A percentile compares a stretch with the other conserved stretches of the same genome.
These are phyloP conservation scores for Orientallactaga bullata DNA, from an alignment of 2,113 vertebrate species.

Conservation along the genomic window DNA sequence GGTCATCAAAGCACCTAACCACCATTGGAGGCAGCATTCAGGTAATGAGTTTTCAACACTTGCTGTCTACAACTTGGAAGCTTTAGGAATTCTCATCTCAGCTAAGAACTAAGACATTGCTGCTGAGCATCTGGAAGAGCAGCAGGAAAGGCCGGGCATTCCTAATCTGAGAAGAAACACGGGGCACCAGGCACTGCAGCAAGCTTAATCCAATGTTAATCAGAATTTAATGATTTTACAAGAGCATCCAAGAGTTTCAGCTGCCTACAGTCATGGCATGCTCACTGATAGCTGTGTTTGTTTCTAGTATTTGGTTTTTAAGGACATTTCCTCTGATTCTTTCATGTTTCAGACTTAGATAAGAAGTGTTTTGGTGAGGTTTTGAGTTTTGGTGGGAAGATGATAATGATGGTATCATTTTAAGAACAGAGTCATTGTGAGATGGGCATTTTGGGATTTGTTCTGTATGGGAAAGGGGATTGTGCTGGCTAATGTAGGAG, in stretches of 20 bases:
- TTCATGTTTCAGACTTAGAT: background rate
- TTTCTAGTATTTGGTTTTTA: conserved; percentile 69
- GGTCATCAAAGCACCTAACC: conserved; percentile 29
- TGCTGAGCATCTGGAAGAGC: conserved; percentile 83
- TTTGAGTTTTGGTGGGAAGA: no score
- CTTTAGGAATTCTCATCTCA: conserved; percentile 71
- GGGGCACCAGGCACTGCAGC: conserved; percentile 78
- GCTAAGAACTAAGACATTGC: conserved; percentile 64
- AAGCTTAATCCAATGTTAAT: conserved; percentile 86
- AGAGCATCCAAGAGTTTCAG: conserved; percentile 78
- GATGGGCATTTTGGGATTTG: no score
- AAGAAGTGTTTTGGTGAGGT: no score
- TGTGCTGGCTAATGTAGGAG: no score
- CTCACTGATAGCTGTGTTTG: conserved; percentile 74
- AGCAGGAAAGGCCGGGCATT: conserved; percentile 73
- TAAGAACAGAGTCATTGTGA: no score
- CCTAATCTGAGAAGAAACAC: conserved; percentile 77
- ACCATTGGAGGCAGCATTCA: conserved; percentile 56
- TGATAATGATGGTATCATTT: no score
- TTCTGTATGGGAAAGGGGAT: no score
- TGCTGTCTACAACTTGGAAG: conserved; percentile 65
- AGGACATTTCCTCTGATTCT: background rate
- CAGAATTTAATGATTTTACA: conserved; percentile 88
- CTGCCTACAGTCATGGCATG: conserved; percentile 70
- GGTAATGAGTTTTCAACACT: conserved; percentile 76